These are phyloP conservation scores for Onychostruthus taczanowskii DNA, from an alignment of 2,113 vertebrate genomes.

Conservation along the genomic window DNA sequence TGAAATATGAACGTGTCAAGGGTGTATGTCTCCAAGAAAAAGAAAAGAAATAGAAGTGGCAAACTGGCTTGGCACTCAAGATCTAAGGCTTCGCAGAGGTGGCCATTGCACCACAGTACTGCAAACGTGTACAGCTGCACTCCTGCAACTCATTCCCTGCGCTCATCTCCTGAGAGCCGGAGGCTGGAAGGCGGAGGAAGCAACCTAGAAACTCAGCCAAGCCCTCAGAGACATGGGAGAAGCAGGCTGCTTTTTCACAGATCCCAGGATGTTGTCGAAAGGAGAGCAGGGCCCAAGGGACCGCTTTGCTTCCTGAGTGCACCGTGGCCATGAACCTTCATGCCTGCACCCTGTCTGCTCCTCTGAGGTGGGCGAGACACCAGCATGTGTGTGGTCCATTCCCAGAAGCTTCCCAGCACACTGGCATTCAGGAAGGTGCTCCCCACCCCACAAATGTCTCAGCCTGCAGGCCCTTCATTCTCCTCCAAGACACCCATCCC, in stretches of 20 bases:
- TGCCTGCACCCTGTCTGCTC: fast-evolving
- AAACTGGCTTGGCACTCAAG: neutral
- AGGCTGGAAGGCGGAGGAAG: neutral
- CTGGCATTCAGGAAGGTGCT: neutral
- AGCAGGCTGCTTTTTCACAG: neutral
- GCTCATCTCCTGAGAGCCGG: neutral
- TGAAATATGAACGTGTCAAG: neutral
- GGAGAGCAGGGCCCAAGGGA: neutral
- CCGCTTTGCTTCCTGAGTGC: fast-evolving
- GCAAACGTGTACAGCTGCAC: fast-evolving
- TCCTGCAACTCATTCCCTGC: neutral
- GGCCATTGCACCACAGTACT: neutral
- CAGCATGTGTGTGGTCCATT: fast-evolving
- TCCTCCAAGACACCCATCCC: neutral
- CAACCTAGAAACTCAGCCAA: constrained; percentile 26
- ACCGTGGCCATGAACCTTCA: neutral
- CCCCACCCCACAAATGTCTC: neutral
- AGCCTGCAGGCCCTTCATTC: neutral
- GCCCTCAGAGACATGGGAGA: neutral
- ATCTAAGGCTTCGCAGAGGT: neutral
- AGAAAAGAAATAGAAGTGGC: neutral
- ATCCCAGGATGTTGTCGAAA: neutral
- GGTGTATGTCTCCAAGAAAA: neutral
- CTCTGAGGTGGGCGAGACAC: neutral
- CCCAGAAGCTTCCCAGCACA: neutral